Conservation (phyloP, 2,113 vertebrate genomes). For the Festucalex cinctus region DNA sequence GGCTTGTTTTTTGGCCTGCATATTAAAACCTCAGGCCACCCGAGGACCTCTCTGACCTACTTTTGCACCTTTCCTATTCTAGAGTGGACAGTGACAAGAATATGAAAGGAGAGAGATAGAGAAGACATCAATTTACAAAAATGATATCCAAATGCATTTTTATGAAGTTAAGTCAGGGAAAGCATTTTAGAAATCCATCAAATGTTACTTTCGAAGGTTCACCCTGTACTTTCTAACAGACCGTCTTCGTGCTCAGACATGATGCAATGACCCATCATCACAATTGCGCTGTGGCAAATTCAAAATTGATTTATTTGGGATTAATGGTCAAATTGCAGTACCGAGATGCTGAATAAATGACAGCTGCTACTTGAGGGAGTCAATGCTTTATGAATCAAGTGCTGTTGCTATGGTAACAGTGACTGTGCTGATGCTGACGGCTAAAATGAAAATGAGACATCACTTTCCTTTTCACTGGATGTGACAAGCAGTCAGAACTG, state of each 20-base stretch:
- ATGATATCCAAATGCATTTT: not conserved
- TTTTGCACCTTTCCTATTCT: not conserved
- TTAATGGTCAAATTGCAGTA: not conserved
- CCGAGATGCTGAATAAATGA: not conserved
- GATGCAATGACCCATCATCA: not conserved
- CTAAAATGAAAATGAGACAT: constrained; percentile 1
- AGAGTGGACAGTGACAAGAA: not conserved
- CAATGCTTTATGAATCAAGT: not conserved
- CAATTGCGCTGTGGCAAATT: not conserved
- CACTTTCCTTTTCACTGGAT: constrained; percentile 6
- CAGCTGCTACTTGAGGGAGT: not conserved
- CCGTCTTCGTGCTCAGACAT: not conserved
- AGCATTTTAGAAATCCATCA: not conserved
- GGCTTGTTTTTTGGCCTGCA: not conserved
- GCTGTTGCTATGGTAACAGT: not conserved
- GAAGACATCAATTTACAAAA: not conserved
- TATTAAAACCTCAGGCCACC: not conserved
- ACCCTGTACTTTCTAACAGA: not conserved
- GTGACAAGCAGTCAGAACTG: constrained; percentile 7
- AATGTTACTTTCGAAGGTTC: not conserved
- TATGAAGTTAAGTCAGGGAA: not conserved
- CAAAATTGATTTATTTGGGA: too few relatives aligned
- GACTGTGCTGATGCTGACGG: not conserved
- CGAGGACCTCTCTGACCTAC: not conserved
- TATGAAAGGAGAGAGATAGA: not conserved